phyloP scores from a whole-genome alignment of 2,113 vertebrate species.

The Speoplatyrhinus poulsoni region DNA sequence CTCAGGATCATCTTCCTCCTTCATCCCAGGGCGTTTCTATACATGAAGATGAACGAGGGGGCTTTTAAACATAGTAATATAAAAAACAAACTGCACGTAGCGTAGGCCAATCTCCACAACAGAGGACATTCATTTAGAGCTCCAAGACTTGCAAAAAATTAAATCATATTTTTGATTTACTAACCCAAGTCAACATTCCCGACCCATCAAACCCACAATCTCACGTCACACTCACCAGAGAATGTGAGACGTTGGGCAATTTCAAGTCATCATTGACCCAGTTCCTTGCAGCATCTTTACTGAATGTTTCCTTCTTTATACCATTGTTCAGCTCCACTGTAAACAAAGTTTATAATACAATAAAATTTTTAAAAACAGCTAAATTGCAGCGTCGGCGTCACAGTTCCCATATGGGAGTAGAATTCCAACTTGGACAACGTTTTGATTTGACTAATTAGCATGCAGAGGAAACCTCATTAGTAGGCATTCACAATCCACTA shows the following conservation, averaged over 20 bases:
- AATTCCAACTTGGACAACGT: background rate
- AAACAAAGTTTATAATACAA: constrained; percentile 38
- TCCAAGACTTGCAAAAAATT: too few relatives aligned
- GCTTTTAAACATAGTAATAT: background rate
- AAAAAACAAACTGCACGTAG: background rate
- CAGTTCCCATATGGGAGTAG: too few relatives aligned
- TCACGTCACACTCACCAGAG: constrained; percentile 55
- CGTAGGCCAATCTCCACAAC: too few relatives aligned
- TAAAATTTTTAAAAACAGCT: background rate
- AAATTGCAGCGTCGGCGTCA: background rate
- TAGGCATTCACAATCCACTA: too few relatives aligned
- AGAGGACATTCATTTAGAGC: too few relatives aligned
- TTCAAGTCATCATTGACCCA: constrained; percentile 93
- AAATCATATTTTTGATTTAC: background rate
- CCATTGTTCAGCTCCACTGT: constrained; percentile 93
- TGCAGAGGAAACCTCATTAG: too few relatives aligned
- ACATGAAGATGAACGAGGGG: constrained; percentile 3
- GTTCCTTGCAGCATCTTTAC: constrained; percentile 90
- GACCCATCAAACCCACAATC: too few relatives aligned
- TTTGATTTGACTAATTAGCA: background rate
- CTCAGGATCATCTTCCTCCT: constrained; percentile 94
- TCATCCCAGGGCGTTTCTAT: constrained; percentile 87
- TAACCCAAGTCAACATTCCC: background rate
- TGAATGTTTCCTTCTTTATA: constrained; percentile 90
- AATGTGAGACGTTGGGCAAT: constrained; percentile 86